phyloP scores from a whole-genome alignment of 2,113 vertebrate genomes.

The Cisticola juncidis region DNA sequence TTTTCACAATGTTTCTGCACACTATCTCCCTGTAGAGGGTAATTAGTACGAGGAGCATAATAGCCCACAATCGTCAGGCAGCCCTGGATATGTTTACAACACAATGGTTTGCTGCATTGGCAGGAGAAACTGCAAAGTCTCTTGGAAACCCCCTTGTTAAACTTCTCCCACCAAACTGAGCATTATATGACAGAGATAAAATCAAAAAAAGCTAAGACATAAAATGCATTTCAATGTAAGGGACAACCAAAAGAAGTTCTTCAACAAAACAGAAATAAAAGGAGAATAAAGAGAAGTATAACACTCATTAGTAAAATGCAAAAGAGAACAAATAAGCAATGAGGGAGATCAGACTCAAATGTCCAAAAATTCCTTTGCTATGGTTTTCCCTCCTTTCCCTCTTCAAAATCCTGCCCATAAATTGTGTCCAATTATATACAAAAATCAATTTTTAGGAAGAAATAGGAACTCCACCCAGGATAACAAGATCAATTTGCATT shows the following conservation, averaged over 20 bases:
- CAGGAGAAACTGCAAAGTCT: slow-evolving; percentile 29
- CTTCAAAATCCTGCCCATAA: background rate
- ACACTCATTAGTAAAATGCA: background rate
- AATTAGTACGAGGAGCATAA: slow-evolving; percentile 26
- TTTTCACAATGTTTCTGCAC: slow-evolving; percentile 27
- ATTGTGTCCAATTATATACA: background rate
- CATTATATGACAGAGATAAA: slow-evolving; percentile 22
- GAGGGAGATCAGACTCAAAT: background rate
- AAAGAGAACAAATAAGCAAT: background rate
- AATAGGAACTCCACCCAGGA: background rate
- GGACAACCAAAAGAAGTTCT: background rate
- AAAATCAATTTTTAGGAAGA: background rate
- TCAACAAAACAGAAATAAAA: background rate
- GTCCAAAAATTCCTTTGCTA: background rate
- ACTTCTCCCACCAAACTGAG: slow-evolving; percentile 33
- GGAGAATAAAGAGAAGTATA: background rate
- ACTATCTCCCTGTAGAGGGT: background rate
- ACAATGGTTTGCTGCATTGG: slow-evolving; percentile 37
- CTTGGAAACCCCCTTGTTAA: slow-evolving; percentile 40
- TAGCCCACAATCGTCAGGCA: background rate
- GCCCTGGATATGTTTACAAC: slow-evolving; percentile 39
- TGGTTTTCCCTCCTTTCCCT: rapidly evolving
- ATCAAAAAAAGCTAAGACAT: background rate
- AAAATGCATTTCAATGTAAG: background rate
- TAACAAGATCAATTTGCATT: background rate